Base-by-base conservation (phyloP, 1,140 invertebrate genomes). In the Pinna nobilis region DNA sequence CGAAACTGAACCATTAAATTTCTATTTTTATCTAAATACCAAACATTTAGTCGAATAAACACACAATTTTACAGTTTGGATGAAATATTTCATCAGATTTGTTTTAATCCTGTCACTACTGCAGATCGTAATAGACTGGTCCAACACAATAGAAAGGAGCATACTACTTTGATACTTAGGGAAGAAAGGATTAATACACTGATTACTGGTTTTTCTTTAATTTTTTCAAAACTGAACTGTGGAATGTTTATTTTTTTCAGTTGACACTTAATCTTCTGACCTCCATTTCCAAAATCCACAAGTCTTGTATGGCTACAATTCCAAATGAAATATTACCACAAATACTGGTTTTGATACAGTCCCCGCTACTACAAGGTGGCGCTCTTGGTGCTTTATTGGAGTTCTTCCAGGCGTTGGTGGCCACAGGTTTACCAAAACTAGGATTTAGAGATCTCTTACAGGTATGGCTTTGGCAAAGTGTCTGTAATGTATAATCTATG, bases 361-460 rank as follows among this genome's bases (percentile, higher is more conserved):
- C 96, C 20, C 97, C 97, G 7, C 90, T 99, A 11, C 91, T 99
- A 51, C 96, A 94, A 89, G 93, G 96, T 55, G 93, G 94, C 15
- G 96, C 97, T 3, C 90, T 99, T 28, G 93, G 93, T 82, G 94
- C 97, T 3, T 94, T 98, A 91, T 90, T 98, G 61, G 94, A 97
- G 76, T 96, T 98, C 79, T 95, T 98, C 86, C 93, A 96, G 90
- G 94, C 96, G 18, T 87, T 99, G 63, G 96, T 97, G 9, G 90
- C 92, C 79, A 94, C 95, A 20, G 92, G 93, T 78, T 91, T 96
- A 60, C 92, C 94, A 2, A 94, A 94, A 53, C 91, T 97, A 37
- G 92, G 93, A 23, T 96, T 95, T 77, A 92, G 93, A 64, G 93
- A 96, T 75, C 89, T 98, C 23, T 88, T 98, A 15, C 82, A 84